Percentiles rank a stretch among this genome's conserved stretches.
These are phyloP conservation scores for Thamnophis elegans DNA, from an alignment of 2,797 vertebrate genomes.

Conservation along the genomic window DNA sequence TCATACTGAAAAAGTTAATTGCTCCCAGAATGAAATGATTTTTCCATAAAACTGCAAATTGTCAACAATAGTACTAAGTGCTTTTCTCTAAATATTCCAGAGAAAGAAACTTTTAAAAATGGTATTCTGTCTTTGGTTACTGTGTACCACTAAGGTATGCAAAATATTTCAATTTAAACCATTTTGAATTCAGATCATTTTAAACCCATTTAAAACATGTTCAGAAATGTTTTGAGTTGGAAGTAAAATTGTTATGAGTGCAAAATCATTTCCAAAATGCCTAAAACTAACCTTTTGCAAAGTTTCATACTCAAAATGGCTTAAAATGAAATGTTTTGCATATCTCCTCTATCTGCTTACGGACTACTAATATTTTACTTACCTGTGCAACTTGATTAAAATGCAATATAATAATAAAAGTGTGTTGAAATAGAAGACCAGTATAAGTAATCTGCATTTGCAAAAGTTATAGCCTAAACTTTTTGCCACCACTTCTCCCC, in stretches of 20 bases:
- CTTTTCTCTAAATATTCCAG: background rate
- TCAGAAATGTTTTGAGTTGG: background rate
- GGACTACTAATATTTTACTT: background rate
- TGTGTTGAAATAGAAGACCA: background rate
- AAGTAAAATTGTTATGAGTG: background rate
- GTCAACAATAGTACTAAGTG: background rate
- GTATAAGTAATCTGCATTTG: background rate
- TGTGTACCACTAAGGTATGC: background rate
- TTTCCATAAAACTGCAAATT: background rate
- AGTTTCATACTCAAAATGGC: background rate
- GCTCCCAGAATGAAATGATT: background rate
- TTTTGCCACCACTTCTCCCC: background rate
- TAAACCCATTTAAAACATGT: background rate
- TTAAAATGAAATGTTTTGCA: background rate
- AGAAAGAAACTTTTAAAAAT: background rate
- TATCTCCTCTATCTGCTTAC: background rate
- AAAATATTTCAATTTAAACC: background rate
- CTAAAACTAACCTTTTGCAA: background rate
- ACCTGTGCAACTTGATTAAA: background rate
- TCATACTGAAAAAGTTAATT: conserved; percentile 2
- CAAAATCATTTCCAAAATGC: background rate
- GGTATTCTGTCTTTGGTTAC: background rate
- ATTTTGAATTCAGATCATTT: background rate
- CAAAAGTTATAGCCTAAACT: background rate
- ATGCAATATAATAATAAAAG: background rate